Percentiles rank a stretch among this genome's conserved stretches.
Conservation (phyloP, 1,140 invertebrate genomes). For the Drosophila yakuba region DNA sequence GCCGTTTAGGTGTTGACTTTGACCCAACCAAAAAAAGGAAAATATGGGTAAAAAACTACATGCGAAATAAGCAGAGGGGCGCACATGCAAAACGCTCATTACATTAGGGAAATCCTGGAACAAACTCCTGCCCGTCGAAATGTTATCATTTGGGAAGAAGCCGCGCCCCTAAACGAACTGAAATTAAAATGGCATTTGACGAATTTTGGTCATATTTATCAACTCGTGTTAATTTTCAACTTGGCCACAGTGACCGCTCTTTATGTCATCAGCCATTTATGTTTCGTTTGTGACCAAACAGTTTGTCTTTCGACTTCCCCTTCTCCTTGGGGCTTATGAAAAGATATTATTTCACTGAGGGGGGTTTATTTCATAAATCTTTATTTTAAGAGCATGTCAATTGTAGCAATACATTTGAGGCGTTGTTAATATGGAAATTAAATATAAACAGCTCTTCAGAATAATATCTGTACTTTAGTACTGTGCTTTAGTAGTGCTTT, state of each 20-base stretch:
- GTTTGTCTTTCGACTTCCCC: constrained; percentile 6
- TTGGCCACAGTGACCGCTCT: not conserved
- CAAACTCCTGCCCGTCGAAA: constrained; percentile 1
- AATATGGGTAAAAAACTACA: constrained; percentile 19
- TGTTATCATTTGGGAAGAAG: constrained; percentile 28
- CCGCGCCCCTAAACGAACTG: constrained; percentile 49
- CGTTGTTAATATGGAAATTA: not conserved
- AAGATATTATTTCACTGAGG: constrained; percentile 3
- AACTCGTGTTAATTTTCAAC: constrained; percentile 65
- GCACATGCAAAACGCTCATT: constrained; percentile 78
- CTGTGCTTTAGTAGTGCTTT: no score
- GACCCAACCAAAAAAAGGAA: constrained; percentile 41
- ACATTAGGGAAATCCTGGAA: constrained; percentile 57
- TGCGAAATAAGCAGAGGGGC: constrained; percentile 17
- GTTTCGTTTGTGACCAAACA: not conserved
- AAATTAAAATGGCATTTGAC: constrained; percentile 77
- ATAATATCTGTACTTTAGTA: no score
- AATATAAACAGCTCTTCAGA: not conserved
- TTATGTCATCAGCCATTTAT: not conserved
- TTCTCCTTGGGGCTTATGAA: not conserved
- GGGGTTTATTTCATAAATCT: not conserved
- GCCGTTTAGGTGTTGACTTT: constrained; percentile 72
- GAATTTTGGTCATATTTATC: constrained; percentile 73
- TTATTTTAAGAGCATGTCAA: no score
- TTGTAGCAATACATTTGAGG: not conserved